Evolutionary conservation across 2,113 vertebrate species (phyloP), one percentile per base, ranked within the genome.

Genomic region (Smithornis capensis): DNA sequence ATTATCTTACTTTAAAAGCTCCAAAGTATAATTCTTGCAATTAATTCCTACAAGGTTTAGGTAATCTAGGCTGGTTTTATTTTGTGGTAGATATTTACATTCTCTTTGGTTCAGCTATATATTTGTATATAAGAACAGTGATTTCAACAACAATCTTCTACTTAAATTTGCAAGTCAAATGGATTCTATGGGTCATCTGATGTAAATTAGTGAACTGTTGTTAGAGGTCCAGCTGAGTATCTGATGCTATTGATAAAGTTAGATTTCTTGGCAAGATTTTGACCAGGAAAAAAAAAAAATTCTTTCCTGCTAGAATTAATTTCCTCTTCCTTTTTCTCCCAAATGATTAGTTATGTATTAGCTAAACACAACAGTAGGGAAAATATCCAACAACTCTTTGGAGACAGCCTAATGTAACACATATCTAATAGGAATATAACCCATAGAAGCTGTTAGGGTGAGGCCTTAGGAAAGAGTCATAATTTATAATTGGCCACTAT

Each of bases 1-100:
- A 96, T 97, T 97, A 95, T 91, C 86, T 84, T 92, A 71, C 75
- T 95, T 93, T 91, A 92, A 93, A 93, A 92, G 69, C 94, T 92
- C 94, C 27, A 40, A 92, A 93, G 60, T 89, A 71, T 92, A 93
- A 96, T 96, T 90, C 88, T 88, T 93, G 56, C 79, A 90, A 93
- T 92, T 96, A 96, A 90, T 95, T 95, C 77, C 53, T 96, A 50
- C 83, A 94, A 95, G 71, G 62, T 92, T 94, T 77, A 91, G 84
- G 89, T 31, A 87, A 92, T 94, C 59, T 77, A 83, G 76, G 25
- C 76, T 96, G 90, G 38, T 31, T 96, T 89, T 90, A 69, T 38
- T 89, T 84, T 90, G 56, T 77, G 53, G 57, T 92, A 92, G 85
- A 81, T 84, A 81, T 90, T 96, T 94, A 89, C 60, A 78, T 88